A percentile compares a stretch with the other conserved stretches of the same genome.
These are phyloP conservation scores for Arizona elegans DNA, from an alignment of 2,113 vertebrate genomes.

Conservation along the genomic window DNA sequence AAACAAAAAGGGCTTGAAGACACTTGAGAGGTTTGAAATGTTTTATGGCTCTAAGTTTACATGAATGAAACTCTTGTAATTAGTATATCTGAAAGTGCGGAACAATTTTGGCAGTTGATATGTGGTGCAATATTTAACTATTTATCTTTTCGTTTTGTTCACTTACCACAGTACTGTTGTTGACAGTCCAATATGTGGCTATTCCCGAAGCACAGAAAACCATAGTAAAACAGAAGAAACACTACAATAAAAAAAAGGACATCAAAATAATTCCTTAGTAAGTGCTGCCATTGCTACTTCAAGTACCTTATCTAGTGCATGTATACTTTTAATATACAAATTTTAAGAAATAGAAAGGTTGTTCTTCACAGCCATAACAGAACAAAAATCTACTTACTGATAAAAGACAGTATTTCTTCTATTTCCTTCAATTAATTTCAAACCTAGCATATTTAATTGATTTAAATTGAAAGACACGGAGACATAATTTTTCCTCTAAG, in stretches of 20 bases:
- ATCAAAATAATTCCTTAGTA: constrained; percentile 26
- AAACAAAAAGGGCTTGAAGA: not conserved
- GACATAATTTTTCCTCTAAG: not conserved
- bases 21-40: not conserved
- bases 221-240: constrained; percentile 70
- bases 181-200: constrained; percentile 63
- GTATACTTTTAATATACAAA: not conserved
- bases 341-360: not conserved
- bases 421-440: not conserved
- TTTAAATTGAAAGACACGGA: not conserved
- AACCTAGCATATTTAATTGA: not conserved
- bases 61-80: not conserved
- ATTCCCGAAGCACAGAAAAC: constrained; percentile 60
- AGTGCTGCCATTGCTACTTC: not conserved
- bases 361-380: not conserved
- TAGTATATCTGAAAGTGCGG: not conserved
- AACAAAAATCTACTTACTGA: not conserved
- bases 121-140: not conserved
- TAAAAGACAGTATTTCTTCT: not conserved
- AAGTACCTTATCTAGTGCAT: not conserved
- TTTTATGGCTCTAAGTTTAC: rapidly evolving
- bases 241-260: constrained; percentile 52
- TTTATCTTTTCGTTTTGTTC: not conserved
- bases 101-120: not conserved
- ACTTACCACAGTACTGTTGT: constrained; percentile 63